phyloP scores from a whole-genome alignment of 2,113 vertebrate genomes.

The Rhinopomastus cyanomelas region DNA sequence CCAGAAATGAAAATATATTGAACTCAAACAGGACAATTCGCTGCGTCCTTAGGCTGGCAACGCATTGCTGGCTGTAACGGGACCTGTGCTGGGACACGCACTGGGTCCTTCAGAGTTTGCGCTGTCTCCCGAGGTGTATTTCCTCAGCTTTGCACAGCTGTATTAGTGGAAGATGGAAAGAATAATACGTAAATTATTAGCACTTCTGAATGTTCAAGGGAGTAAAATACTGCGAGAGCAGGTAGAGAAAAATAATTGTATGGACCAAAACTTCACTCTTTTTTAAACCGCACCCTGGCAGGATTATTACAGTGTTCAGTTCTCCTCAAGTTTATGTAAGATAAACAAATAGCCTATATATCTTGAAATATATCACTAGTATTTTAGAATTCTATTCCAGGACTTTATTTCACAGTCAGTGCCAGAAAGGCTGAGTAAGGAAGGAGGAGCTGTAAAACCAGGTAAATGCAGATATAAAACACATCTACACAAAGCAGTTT shows the following conservation, averaged over 20 bases:
- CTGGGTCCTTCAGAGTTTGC: neutral
- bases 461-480: neutral
- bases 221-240: neutral
- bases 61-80: neutral
- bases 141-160: neutral
- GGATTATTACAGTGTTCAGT: neutral
- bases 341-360: neutral
- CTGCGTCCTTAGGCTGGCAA: neutral
- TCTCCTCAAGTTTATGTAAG: neutral
- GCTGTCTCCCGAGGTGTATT: fast-evolving
- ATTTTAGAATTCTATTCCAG: neutral
- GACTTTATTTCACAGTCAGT: neutral
- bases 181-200: neutral
- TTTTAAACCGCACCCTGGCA: neutral
- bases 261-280: neutral
- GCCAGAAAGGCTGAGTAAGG: neutral
- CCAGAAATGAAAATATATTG: neutral
- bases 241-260: neutral
- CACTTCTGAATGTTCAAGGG: neutral
- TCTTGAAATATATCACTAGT: neutral
- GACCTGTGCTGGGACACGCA: neutral
- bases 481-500: neutral
- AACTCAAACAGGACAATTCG: neutral
- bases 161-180: neutral
- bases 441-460: neutral